These are phyloP conservation scores for Otocyon megalotis DNA, from an alignment of 2,113 vertebrate genomes.

Conservation along the genomic window DNA sequence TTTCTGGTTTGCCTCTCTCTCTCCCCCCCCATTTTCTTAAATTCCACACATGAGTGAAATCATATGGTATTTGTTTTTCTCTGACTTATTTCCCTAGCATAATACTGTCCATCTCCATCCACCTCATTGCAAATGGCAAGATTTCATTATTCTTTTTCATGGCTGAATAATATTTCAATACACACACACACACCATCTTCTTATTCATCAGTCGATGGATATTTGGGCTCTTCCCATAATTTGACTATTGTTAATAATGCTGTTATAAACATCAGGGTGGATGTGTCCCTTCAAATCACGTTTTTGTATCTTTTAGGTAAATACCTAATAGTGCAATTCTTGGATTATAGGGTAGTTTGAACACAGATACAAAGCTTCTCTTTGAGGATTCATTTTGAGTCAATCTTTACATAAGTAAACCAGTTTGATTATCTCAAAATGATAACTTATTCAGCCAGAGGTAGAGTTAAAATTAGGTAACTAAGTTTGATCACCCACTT, in stretches of 20 bases:
- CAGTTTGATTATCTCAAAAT: not conserved
- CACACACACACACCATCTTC: not conserved
- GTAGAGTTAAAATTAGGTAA: not conserved
- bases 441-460: not conserved
- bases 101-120: not conserved
- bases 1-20: not conserved
- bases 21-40: not conserved
- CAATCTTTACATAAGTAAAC: not conserved
- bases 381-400: conserved; percentile 7
- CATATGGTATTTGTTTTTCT: not conserved
- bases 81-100: not conserved
- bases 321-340: not conserved
- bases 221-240: not conserved
- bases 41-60: not conserved
- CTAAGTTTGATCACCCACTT: not conserved
- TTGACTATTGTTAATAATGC: not conserved
- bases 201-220: not conserved
- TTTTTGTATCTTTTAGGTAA: not conserved
- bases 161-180: not conserved
- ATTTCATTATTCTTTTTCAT: not conserved
- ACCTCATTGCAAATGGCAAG: not conserved
- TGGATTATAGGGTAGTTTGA: not conserved
- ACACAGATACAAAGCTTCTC: not conserved
- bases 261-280: not conserved
- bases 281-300: not conserved